A percentile compares a stretch with the other conserved stretches of the same genome.
phyloP scores from a whole-genome alignment of 2,888 invertebrate genomes.

The Helicoverpa assulta region DNA sequence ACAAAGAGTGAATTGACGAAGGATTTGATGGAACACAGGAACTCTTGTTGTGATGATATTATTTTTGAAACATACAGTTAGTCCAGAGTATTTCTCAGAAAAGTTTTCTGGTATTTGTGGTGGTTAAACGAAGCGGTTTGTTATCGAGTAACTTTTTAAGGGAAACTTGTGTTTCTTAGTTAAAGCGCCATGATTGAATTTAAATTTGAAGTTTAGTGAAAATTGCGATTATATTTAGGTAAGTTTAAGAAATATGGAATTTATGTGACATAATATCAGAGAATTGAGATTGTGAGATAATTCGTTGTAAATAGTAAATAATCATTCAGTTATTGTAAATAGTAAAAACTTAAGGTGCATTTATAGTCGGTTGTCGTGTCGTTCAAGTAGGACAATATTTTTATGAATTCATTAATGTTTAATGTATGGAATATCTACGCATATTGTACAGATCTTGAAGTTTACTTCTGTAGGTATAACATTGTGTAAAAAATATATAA shows the following conservation, averaged over 20 bases:
- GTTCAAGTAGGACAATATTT: neutral
- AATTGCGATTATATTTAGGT: constrained; percentile 6
- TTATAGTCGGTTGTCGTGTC: constrained; percentile 7
- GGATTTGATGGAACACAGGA: constrained; percentile 71
- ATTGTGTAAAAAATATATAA: neutral
- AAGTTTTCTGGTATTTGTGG: constrained; percentile 14
- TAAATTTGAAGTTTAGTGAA: constrained; percentile 3
- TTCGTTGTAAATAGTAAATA: constrained; percentile 36
- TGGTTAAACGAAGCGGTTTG: too few relatives aligned
- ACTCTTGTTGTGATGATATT: constrained; percentile 37
- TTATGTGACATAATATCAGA: constrained; percentile 21
- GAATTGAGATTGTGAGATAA: constrained; percentile 10
- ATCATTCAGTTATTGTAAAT: constrained; percentile 37
- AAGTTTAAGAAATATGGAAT: constrained; percentile 20
- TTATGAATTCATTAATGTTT: neutral
- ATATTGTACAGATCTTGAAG: too few relatives aligned
- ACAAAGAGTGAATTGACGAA: constrained; percentile 76
- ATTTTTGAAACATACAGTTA: neutral
- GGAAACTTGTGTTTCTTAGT: neutral
- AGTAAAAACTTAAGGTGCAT: constrained; percentile 8
- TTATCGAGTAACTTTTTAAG: neutral
- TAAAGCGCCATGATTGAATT: neutral
- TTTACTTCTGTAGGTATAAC: neutral
- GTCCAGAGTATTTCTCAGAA: constrained; percentile 1
- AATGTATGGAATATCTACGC: too few relatives aligned